Evolutionary conservation across 1,140 invertebrate species (phyloP).

Genomic region (Drosophila biarmipes): DNA sequence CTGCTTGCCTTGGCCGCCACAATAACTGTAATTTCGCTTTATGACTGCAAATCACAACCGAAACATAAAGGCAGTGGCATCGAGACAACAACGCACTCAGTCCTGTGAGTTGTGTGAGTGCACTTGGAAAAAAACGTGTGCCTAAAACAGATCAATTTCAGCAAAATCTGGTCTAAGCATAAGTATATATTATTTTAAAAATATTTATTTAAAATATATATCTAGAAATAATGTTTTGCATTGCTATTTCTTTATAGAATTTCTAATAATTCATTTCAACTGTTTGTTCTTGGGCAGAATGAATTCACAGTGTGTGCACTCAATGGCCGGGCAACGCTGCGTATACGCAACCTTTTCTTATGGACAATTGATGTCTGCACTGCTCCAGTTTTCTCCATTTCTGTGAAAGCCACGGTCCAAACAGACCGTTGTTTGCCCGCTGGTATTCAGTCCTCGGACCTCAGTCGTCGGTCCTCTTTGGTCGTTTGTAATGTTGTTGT

Average conservation of each 20-base stretch:
- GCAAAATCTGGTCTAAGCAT: no score
- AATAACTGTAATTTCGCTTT: slow-evolving; percentile 83
- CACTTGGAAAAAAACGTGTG: not conserved
- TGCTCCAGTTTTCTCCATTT: slow-evolving; percentile 55
- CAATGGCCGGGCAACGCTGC: slow-evolving; percentile 61
- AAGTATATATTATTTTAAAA: no score
- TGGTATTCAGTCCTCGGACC: slow-evolving; percentile 36
- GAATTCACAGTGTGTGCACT: slow-evolving; percentile 42
- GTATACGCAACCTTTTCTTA: slow-evolving; percentile 83
- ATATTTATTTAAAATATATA: no score
- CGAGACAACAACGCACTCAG: slow-evolving; percentile 37
- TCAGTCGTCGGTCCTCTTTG: slow-evolving; percentile 23
- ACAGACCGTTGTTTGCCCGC: slow-evolving; percentile 58
- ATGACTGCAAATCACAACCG: slow-evolving; percentile 82
- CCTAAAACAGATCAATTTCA: no score
- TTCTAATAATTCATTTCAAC: no score
- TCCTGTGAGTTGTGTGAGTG: slow-evolving; percentile 29
- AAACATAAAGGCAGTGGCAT: slow-evolving; percentile 70
- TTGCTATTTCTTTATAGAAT: no score
- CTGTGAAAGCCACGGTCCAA: slow-evolving; percentile 12
- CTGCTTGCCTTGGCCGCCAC: slow-evolving; percentile 55
- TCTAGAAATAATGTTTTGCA: no score
- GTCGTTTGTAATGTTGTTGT: slow-evolving; percentile 80
- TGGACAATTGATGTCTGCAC: slow-evolving; percentile 80
- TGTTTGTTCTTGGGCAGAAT: not conserved